A percentile compares a stretch with the other conserved stretches of the same genome.
Conservation (phyloP, 2,888 invertebrate species). For the Crossocerus cetratus region DNA sequence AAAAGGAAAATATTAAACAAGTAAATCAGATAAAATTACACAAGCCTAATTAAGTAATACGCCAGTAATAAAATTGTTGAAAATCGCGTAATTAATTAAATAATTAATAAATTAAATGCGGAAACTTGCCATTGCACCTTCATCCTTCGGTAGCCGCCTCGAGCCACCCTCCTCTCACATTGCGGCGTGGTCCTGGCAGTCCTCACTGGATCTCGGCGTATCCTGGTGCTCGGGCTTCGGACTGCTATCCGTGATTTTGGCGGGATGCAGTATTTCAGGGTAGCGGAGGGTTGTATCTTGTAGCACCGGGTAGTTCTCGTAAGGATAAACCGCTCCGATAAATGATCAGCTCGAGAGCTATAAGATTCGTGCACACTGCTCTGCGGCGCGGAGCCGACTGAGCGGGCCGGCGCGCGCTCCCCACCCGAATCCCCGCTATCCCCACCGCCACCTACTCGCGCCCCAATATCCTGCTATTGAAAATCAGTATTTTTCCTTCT, state of each 20-base stretch:
- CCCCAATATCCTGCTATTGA: neutral
- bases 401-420: neutral
- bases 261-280: too few species aligned
- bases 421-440: neutral
- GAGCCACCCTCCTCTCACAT: conserved; percentile 44
- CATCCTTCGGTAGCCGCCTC: conserved; percentile 43
- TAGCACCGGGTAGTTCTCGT: too few species aligned
- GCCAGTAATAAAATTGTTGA: too few species aligned
- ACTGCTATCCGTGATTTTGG: too few species aligned
- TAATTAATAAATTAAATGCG: too few species aligned
- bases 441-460: neutral
- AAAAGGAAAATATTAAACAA: too few species aligned
- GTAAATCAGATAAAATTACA: too few species aligned
- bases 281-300: neutral
- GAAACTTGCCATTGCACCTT: conserved; percentile 56
- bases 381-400: conserved; percentile 64
- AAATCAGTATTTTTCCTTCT: too few species aligned
- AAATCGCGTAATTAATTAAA: neutral
- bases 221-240: too few species aligned
- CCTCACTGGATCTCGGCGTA: neutral
- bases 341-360: neutral
- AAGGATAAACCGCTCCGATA: neutral
- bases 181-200: conserved; percentile 45
- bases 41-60: too few species aligned
- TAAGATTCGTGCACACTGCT: conserved; percentile 55